Base-by-base conservation (phyloP, 1,140 invertebrate species). In the Pogonus chalceus region DNA sequence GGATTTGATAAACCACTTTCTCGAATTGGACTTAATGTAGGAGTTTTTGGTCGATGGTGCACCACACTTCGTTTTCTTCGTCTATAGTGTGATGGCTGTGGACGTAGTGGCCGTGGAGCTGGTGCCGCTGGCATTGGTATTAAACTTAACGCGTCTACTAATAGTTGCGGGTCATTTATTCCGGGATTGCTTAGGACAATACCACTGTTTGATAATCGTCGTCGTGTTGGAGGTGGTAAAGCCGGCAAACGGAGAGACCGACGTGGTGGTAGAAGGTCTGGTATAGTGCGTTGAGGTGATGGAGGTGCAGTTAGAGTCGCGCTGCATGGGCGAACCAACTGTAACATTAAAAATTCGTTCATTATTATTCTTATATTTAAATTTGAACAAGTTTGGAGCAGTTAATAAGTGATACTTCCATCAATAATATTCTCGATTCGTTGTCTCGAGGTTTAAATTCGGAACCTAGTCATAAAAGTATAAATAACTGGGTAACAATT, bases 1-100 rank as follows among this genome's bases (percentile, higher is more conserved):
- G 83, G 81, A 70, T 85, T 85, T 2, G 83, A 85, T 1, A 84
- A 70, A n/a, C 84, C 83, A 14, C 81, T 83, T 60, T 86, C 83
- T 35, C 80, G 77, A 23, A 85, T 86, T 9, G 84, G 84, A 23
- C 82, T 85, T 37, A 86, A 65, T 24, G 76, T 75, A 54, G 71
- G 78, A n/a, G 74, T 82, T 66, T 66, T 78, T 54, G 59, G 78
- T 61, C 65, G 60, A 35, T 65, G 35, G 21, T 61, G 68, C 9
- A 61, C 60, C 18, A 66, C 66, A 56, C 63, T 69, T 48, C 64
- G 58, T 23, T 65, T 58, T 50, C 66, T 54, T 31, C 68, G 60
- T 7, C 68, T 56, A 35, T 68, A 64, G 35, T 60, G 57, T 2
- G 52, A 53, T 22, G 60, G 35, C 3, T 61, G 56, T 35, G 61